Evolutionary conservation across 2,113 vertebrate species (phyloP), one percentile per base, ranked within the genome.

Genomic region (Gambusia affinis): DNA sequence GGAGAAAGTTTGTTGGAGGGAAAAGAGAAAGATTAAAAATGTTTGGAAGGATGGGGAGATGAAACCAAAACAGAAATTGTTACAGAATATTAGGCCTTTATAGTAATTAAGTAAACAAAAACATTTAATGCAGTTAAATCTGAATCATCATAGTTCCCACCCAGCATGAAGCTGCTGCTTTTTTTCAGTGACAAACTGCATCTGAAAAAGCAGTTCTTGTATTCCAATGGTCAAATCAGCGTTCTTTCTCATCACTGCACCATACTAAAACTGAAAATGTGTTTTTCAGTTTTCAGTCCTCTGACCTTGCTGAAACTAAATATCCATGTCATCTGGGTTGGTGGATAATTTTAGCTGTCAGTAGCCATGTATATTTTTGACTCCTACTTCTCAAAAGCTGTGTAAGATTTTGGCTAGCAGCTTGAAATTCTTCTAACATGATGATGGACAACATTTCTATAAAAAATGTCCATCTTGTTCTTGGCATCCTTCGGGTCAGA

Each of bases 381-480:
- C 27, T 73, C n/a, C 14, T 31, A 27, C 31, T 70, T 76, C 76
- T 79, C 30, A n/a, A 77, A 80, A 80, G 62, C 74, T 42, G 28
- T 78, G 54, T 37, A 19, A 19, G 15, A 47, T 19, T 47, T 47
- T 47, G 61, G 30, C 80, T 70, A 19, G 61, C 77, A 69, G 74
- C 54, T 85, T 33, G 64, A 0, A 12, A 37, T 69, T n/a, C 3
- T 57, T 57, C 22, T 54, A 75, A 31, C 83, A 75, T 73, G 39
- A 54, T 60, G 63, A 60, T 72, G 27, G 69, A 30, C 44, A 3
- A 7, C 12, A 60, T 87, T 90, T 78, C 73, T 65, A 69, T 88
- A 78, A 89, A 84, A 87, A 91, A 89, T 88, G 44, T 82, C 73
- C 64, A 57, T 37, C 47, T 79, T 79, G 42, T 86, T 57, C 64